Conservation (phyloP, 2,797 vertebrate genomes). For the Pampus argenteus region DNA sequence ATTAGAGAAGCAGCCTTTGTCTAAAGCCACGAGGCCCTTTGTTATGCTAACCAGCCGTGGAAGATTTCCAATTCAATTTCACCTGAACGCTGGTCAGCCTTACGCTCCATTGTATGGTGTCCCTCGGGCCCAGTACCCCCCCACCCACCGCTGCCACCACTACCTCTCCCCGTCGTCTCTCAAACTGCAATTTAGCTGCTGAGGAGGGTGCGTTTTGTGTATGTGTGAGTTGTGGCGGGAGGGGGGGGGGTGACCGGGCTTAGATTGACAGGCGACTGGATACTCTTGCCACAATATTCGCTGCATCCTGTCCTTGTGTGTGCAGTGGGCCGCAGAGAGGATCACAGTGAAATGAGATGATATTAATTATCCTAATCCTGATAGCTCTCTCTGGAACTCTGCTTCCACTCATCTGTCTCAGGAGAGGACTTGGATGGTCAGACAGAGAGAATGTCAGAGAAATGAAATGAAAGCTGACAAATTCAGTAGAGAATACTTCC, state of each 20-base stretch:
- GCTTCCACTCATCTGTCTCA: conserved; percentile 80
- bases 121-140: conserved; percentile 87
- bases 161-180: conserved; percentile 90
- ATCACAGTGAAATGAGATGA: conserved; percentile 84
- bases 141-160: conserved; percentile 68
- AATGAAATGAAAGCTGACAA: conserved; percentile 75
- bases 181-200: conserved; percentile 95
- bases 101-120: conserved; percentile 91
- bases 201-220: conserved; percentile 72
- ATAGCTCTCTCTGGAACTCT: conserved; percentile 82
- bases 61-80: conserved; percentile 99
- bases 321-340: conserved; percentile 78
- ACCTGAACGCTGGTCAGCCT: conserved; percentile 98
- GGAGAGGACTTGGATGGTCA: conserved; percentile 81
- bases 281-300: conserved; percentile 85
- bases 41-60: conserved; percentile 98
- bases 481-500: conserved; percentile 77
- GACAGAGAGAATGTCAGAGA: conserved; percentile 80
- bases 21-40: conserved; percentile 95
- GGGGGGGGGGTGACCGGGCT: conserved; percentile 41
- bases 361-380: conserved; percentile 87
- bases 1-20: conserved; percentile 95
- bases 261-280: conserved; percentile 90
- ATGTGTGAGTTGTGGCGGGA: conserved; percentile 12
- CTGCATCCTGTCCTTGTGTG: conserved; percentile 81